Conservation (phyloP, 2,113 vertebrate species). For the Cervus canadensis region DNA sequence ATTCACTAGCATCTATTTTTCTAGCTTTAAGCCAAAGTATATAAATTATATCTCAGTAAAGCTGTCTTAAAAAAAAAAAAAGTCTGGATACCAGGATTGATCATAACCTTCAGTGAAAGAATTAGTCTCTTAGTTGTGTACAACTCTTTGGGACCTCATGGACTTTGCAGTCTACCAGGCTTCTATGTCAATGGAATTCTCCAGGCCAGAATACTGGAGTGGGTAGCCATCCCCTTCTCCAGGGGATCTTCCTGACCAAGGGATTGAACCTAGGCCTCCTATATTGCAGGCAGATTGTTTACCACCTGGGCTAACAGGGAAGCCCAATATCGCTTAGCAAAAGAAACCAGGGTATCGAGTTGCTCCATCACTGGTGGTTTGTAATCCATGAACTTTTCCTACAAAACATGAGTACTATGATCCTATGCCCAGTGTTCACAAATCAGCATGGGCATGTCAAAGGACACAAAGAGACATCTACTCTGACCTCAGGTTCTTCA, state of each 20-base stretch:
- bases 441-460: neutral
- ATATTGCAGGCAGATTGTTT: neutral
- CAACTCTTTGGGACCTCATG: neutral
- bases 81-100: neutral
- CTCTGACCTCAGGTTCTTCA: neutral
- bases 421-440: neutral
- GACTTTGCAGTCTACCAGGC: neutral
- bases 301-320: neutral
- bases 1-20: neutral
- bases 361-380: neutral
- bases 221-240: neutral
- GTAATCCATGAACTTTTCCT: neutral
- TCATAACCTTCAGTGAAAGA: neutral
- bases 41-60: constrained; percentile 22
- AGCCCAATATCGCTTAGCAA: neutral
- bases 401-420: neutral
- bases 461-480: neutral
- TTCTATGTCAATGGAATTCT: neutral
- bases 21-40: neutral
- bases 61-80: neutral
- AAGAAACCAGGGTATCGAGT: neutral
- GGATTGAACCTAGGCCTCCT: neutral
- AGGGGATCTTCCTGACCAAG: neutral
- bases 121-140: neutral
- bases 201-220: neutral